These are phyloP conservation scores for Erethizon dorsatum DNA, from an alignment of 2,797 vertebrate genomes.

Conservation along the genomic window DNA sequence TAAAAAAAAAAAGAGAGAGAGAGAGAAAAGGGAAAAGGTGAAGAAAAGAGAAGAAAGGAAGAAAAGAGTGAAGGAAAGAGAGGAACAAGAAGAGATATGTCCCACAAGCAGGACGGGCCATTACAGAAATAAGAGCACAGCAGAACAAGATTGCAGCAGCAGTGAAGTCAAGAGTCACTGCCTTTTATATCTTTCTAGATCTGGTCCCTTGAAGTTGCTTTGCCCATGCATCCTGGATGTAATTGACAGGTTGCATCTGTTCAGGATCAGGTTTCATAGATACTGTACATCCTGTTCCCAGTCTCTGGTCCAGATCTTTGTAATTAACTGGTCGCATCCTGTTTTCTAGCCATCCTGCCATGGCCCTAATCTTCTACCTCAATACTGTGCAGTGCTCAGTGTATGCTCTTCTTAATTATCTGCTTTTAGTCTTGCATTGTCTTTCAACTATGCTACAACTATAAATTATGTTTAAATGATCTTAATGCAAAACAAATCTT, in stretches of 20 bases:
- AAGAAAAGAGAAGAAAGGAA: neutral
- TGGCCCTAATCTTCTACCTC: neutral
- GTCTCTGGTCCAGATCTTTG: neutral
- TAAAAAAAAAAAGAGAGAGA: neutral
- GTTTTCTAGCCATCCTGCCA: neutral
- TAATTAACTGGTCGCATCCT: neutral
- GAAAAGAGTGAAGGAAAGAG: neutral
- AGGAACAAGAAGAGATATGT: neutral
- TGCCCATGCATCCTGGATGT: neutral
- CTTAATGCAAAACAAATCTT: neutral
- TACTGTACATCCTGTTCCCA: neutral
- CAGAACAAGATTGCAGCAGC: neutral
- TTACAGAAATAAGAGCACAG: neutral
- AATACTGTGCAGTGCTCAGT: neutral
- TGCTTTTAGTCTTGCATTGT: neutral
- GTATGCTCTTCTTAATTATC: neutral
- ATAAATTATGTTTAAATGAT: neutral
- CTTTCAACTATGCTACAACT: neutral
- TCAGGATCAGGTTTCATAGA: neutral
- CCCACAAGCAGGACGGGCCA: neutral
- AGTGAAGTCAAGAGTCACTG: neutral
- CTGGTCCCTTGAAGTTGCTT: neutral
- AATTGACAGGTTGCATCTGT: neutral
- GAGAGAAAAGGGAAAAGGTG: neutral
- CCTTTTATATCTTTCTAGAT: neutral